Evolutionary conservation across 2,888 invertebrate species (phyloP).

Genomic region (Allygus modestus): DNA sequence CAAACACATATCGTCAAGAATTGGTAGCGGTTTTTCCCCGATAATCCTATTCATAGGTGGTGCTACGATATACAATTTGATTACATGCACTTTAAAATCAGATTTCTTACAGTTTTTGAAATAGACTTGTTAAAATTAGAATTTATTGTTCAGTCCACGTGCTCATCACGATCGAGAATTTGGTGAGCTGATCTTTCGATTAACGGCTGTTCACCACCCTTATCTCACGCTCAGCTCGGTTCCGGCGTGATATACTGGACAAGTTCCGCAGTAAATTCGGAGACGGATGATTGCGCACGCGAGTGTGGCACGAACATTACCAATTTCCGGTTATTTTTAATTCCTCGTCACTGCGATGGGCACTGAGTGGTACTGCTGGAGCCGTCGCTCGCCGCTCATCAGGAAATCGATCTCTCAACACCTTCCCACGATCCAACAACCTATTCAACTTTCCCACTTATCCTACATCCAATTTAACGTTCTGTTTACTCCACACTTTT

Average conservation of each 20-base stretch:
- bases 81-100: too few species aligned
- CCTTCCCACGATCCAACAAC: not conserved
- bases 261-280: not conserved
- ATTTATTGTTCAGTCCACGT: too few species aligned
- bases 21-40: too few species aligned
- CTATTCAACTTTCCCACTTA: not conserved
- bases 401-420: constrained; percentile 5
- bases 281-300: too few species aligned
- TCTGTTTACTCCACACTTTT: not conserved
- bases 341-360: not conserved
- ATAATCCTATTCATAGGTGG: too few species aligned
- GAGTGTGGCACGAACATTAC: constrained; percentile 17
- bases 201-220: too few species aligned
- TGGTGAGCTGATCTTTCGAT: too few species aligned
- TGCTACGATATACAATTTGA: too few species aligned
- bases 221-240: not conserved
- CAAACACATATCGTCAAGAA: too few species aligned
- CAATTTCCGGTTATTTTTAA: constrained; percentile 47
- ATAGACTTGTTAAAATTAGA: too few species aligned
- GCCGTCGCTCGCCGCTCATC: not conserved
- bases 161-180: too few species aligned
- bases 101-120: too few species aligned
- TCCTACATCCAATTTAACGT: not conserved
- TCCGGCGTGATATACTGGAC: not conserved
- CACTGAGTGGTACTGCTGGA: not conserved